Conservation (phyloP, 2,888 invertebrate genomes). For the Pharmacophagus antenor region DNA sequence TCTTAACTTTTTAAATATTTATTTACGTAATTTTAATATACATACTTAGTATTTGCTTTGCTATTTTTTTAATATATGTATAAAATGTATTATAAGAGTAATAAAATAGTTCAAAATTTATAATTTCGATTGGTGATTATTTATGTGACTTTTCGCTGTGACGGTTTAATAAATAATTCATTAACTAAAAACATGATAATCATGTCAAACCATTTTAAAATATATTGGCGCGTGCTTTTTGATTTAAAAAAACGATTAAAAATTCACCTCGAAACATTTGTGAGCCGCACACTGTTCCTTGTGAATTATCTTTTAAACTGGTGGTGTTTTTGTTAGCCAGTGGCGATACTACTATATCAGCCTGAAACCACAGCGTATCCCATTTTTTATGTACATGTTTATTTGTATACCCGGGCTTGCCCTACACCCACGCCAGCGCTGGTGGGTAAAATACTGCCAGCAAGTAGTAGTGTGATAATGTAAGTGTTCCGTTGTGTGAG, state of each 20-base stretch:
- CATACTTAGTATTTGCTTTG: background rate
- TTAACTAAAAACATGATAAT: slow-evolving; percentile 12
- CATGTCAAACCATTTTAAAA: background rate
- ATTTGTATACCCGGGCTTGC: no score
- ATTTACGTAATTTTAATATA: background rate
- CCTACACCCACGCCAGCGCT: no score
- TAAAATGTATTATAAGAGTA: background rate
- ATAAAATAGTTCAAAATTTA: background rate
- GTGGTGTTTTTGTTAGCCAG: no score
- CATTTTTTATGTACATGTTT: no score
- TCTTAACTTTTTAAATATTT: background rate
- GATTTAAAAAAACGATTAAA: background rate
- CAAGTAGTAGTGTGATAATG: no score
- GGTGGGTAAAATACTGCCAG: no score
- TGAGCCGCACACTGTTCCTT: no score
- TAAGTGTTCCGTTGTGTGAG: no score
- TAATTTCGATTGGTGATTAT: background rate
- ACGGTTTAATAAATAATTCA: slow-evolving; percentile 18
- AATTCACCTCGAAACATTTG: background rate
- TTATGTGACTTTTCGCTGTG: slow-evolving; percentile 7
- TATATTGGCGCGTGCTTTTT: background rate
- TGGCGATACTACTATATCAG: no score
- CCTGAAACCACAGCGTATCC: no score
- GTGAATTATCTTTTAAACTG: no score
- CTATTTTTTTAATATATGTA: background rate